These are phyloP conservation scores for Peromyscus polionotus DNA, from an alignment of 2,113 vertebrate genomes.

Conservation along the genomic window DNA sequence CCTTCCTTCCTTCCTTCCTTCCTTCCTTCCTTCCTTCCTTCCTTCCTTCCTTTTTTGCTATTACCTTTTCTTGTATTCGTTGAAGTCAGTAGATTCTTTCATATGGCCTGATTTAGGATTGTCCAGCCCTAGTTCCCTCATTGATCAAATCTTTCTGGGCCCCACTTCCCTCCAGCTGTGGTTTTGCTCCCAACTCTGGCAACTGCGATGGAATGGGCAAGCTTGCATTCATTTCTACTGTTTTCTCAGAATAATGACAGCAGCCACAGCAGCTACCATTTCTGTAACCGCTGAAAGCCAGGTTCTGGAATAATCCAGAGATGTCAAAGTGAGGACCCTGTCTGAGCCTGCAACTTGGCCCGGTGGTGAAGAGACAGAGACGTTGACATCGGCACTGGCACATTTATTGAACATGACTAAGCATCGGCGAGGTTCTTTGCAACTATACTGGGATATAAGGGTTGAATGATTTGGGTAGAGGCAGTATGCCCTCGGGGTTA, in stretches of 20 bases:
- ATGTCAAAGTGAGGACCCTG: neutral
- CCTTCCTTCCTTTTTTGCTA: neutral
- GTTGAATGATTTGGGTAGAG: neutral
- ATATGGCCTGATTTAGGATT: neutral
- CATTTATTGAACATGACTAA: slow-evolving; percentile 52
- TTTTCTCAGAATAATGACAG: slow-evolving; percentile 44
- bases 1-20: too few species aligned
- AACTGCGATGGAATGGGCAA: neutral
- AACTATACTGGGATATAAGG: neutral
- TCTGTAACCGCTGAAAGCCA: neutral
- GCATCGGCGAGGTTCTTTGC: neutral
- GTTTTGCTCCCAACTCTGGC: slow-evolving; percentile 25
- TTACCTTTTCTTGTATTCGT: neutral
- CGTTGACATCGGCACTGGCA: neutral
- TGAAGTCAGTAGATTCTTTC: neutral
- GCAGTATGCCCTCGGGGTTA: neutral
- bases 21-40: too few species aligned
- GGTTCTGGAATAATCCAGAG: neutral
- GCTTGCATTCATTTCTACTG: neutral
- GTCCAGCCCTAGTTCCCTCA: neutral
- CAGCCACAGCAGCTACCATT: neutral
- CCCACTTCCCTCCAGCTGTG: neutral
- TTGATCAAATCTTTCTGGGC: slow-evolving; percentile 6
- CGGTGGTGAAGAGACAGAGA: neutral
- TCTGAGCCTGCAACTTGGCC: neutral